These are phyloP conservation scores for Anguilla megastoma DNA, from an alignment of 2,797 vertebrate species.

Conservation along the genomic window DNA sequence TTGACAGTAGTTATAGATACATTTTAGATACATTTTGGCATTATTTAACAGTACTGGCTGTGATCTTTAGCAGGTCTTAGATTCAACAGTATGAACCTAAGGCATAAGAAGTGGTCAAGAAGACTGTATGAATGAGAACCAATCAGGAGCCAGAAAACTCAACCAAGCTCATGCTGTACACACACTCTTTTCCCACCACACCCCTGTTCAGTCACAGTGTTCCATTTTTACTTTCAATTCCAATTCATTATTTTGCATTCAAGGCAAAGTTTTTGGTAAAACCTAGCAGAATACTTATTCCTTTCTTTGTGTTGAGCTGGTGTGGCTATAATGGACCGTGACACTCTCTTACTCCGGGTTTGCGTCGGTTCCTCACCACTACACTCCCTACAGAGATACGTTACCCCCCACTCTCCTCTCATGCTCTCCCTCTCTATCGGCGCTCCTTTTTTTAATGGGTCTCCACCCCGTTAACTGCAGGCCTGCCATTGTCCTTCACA, in stretches of 20 bases:
- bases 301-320: not conserved
- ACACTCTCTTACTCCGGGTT: not conserved
- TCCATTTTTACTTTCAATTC: conserved; percentile 1
- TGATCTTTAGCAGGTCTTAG: not conserved
- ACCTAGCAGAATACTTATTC: not conserved
- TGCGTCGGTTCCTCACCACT: not conserved
- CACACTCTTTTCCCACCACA: not conserved
- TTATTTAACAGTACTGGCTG: not conserved
- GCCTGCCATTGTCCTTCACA: not conserved
- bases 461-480: not conserved
- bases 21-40: not conserved
- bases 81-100: not conserved
- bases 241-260: not conserved
- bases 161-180: not conserved
- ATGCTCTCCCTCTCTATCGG: not conserved
- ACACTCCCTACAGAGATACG: not conserved
- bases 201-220: not conserved
- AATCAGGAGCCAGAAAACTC: not conserved
- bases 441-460: not conserved
- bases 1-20: not conserved
- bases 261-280: not conserved
- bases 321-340: not conserved
- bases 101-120: not conserved
- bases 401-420: not conserved
- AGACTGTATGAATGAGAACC: not conserved